These are phyloP conservation scores for Nomada goodeniana DNA, from an alignment of 2,888 invertebrate species.

Conservation along the genomic window DNA sequence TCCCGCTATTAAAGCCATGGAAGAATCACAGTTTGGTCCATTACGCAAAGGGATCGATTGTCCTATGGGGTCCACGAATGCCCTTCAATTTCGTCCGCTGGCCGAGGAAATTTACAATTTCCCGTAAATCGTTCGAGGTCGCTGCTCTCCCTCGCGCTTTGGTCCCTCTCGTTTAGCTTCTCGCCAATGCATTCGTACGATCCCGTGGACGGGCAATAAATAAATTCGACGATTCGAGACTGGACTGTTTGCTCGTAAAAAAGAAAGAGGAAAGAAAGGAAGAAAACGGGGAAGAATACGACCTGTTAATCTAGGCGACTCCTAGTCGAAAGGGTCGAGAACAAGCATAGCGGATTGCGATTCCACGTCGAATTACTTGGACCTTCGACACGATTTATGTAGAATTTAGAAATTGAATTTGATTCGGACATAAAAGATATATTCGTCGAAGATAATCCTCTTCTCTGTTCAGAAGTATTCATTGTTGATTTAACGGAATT, in stretches of 20 bases:
- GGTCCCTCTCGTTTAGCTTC: conserved; percentile 16
- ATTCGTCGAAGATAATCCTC: neutral
- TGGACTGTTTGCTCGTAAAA: conserved; percentile 51
- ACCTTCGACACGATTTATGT: conserved; percentile 5
- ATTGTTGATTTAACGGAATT: too few relatives aligned
- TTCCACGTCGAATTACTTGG: conserved; percentile 12
- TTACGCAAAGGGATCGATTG: conserved; percentile 72
- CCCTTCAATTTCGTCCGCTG: conserved; percentile 69
- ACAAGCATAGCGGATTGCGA: conserved; percentile 16
- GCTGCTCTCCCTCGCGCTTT: conserved; percentile 18
- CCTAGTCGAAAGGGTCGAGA: conserved; percentile 9
- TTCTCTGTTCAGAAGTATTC: too few relatives aligned
- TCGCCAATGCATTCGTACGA: conserved; percentile 17
- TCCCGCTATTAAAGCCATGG: conserved; percentile 48
- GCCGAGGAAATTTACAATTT: conserved; percentile 76
- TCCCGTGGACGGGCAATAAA: conserved; percentile 2
- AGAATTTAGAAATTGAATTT: conserved; percentile 1
- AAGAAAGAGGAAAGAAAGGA: conserved; percentile 3
- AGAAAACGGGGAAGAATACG: conserved; percentile 19
- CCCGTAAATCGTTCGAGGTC: conserved; percentile 63
- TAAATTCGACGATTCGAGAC: conserved; percentile 34
- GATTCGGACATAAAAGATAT: neutral
- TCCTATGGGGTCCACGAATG: conserved; percentile 51
- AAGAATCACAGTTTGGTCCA: conserved; percentile 69
- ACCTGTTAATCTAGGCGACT: conserved; percentile 33